Conservation (phyloP, 2,797 vertebrate genomes). For the Pantherophis alleghaniensis region DNA sequence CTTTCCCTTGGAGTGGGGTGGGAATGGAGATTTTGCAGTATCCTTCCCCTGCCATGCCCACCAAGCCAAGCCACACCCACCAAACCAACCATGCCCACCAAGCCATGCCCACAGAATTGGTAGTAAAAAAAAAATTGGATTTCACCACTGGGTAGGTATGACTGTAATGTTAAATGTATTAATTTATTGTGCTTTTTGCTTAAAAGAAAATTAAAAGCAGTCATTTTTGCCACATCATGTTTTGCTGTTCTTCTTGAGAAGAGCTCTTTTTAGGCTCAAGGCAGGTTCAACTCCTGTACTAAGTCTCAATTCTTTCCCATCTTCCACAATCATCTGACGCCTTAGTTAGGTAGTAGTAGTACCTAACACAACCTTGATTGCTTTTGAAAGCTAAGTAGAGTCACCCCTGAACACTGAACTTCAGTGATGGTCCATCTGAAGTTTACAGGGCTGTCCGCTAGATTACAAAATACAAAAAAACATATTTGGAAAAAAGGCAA, state of each 20-base stretch:
- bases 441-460: neutral
- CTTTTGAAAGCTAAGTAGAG: neutral
- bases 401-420: neutral
- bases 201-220: neutral
- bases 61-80: too few relatives aligned
- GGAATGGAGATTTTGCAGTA: too few relatives aligned
- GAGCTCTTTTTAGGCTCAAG: neutral
- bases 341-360: neutral
- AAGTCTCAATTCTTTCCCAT: neutral
- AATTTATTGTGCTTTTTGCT: neutral
- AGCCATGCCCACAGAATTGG: too few relatives aligned
- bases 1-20: too few relatives aligned
- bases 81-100: too few relatives aligned
- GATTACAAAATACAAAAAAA: neutral
- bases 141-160: too few relatives aligned
- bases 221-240: neutral
- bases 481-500: neutral
- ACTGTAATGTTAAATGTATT: neutral
- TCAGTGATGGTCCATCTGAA: neutral
- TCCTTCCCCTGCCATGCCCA: too few relatives aligned
- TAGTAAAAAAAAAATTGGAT: too few relatives aligned
- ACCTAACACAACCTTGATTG: neutral
- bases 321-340: neutral
- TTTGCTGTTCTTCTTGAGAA: neutral
- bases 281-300: neutral